Evolutionary conservation across 2,113 vertebrate species (phyloP).

Genomic region (Microtus oregoni): DNA sequence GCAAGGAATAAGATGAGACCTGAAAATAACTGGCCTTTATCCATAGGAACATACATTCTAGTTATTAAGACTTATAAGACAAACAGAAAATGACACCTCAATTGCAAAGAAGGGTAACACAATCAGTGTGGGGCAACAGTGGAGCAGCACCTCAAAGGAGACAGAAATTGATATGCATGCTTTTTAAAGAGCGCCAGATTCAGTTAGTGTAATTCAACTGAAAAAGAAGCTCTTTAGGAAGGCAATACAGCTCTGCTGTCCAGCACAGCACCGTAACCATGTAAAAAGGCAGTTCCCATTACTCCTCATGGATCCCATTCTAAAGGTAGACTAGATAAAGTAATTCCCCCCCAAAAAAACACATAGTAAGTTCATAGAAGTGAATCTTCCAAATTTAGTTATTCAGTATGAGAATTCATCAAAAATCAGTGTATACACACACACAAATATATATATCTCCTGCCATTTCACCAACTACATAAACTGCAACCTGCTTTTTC

Average conservation of each 20-base stretch:
- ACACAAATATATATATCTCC: too few relatives aligned
- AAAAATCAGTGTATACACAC: conserved; percentile 49
- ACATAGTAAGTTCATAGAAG: conserved; percentile 17
- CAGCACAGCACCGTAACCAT: neutral
- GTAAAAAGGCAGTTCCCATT: conserved; percentile 6
- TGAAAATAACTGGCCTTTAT: conserved; percentile 45
- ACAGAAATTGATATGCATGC: neutral
- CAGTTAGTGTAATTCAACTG: conserved; percentile 16
- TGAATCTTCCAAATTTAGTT: neutral
- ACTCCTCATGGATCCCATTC: neutral
- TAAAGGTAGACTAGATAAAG: neutral
- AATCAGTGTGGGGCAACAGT: neutral
- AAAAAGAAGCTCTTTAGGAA: conserved; percentile 14
- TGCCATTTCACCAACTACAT: neutral
- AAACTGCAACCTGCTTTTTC: neutral
- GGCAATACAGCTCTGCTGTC: neutral
- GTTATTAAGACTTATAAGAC: conserved; percentile 30
- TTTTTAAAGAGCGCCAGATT: conserved; percentile 31
- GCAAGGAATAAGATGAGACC: conserved; percentile 22
- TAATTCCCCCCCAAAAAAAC: neutral
- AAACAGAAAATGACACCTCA: neutral
- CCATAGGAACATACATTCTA: neutral
- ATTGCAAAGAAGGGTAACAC: conserved; percentile 50
- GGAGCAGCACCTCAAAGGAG: neutral
- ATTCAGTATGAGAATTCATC: neutral